A percentile compares a stretch with the other conserved stretches of the same genome.
phyloP scores from a whole-genome alignment of 2,797 vertebrate species.

The Poecilia picta region DNA sequence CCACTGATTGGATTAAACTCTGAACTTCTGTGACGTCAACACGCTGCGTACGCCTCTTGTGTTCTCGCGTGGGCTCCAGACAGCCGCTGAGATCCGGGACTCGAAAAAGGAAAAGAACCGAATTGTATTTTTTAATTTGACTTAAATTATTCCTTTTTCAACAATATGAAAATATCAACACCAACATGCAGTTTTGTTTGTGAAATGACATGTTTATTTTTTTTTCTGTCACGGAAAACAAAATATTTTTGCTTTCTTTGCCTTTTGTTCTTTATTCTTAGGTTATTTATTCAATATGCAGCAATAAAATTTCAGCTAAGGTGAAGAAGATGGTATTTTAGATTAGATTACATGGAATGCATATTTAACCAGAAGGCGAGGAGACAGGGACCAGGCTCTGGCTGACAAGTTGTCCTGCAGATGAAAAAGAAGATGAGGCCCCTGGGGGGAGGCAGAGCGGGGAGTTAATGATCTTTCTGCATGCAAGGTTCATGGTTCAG shows the following conservation, averaged over 20 bases:
- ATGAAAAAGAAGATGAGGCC: conserved; percentile 34
- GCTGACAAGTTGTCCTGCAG: conserved; percentile 35
- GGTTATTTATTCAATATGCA: neutral
- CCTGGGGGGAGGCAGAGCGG: conserved; percentile 49
- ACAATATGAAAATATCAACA: neutral
- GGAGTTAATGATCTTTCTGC: conserved; percentile 77
- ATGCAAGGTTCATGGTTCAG: conserved; percentile 73
- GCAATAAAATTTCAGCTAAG: neutral
- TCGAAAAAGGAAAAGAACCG: too few species aligned
- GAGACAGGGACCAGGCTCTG: conserved; percentile 8
- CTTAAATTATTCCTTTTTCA: too few species aligned
- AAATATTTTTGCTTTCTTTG: neutral
- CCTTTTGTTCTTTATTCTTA: neutral
- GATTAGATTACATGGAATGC: neutral
- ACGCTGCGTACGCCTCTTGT: too few species aligned
- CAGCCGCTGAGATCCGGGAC: too few species aligned
- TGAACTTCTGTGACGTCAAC: too few species aligned
- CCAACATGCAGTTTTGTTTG: neutral
- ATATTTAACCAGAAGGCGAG: conserved; percentile 14
- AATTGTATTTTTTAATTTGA: too few species aligned
- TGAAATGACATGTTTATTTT: neutral
- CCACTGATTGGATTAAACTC: too few species aligned
- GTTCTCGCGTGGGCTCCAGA: too few species aligned
- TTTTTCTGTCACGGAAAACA: neutral
- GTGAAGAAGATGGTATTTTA: neutral